phyloP scores from a whole-genome alignment of 2,797 vertebrate genomes.

The Spheniscus humboldti region DNA sequence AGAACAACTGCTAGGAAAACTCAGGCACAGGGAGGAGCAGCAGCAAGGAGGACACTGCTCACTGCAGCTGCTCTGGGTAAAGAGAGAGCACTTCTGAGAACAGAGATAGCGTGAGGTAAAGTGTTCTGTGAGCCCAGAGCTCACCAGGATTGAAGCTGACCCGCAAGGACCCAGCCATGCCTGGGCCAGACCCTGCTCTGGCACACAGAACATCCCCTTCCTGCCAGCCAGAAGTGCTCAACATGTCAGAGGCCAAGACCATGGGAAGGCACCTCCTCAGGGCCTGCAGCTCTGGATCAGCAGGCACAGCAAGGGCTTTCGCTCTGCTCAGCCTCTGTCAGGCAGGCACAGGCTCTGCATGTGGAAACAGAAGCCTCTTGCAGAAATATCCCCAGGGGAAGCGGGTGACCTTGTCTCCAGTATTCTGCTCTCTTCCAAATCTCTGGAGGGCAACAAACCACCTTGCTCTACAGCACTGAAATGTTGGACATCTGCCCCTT shows the following conservation, averaged over 20 bases:
- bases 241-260: background rate
- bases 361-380: background rate
- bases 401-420: background rate
- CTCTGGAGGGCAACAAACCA: background rate
- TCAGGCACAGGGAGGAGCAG: background rate
- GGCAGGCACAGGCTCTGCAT: background rate
- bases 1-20: background rate
- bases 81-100: background rate
- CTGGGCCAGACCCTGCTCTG: background rate
- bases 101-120: background rate
- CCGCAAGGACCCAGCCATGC: background rate
- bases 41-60: background rate
- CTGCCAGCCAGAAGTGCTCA: background rate
- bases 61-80: background rate
- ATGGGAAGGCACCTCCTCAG: background rate
- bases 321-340: background rate
- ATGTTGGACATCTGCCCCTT: background rate
- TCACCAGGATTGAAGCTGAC: background rate
- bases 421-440: background rate
- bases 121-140: background rate
- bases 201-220: background rate
- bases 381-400: background rate
- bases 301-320: fast-evolving
- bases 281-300: background rate
- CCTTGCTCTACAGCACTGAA: background rate